These are phyloP conservation scores for Coelopa pilipes DNA, from an alignment of 2,888 invertebrate genomes.

Conservation along the genomic window DNA sequence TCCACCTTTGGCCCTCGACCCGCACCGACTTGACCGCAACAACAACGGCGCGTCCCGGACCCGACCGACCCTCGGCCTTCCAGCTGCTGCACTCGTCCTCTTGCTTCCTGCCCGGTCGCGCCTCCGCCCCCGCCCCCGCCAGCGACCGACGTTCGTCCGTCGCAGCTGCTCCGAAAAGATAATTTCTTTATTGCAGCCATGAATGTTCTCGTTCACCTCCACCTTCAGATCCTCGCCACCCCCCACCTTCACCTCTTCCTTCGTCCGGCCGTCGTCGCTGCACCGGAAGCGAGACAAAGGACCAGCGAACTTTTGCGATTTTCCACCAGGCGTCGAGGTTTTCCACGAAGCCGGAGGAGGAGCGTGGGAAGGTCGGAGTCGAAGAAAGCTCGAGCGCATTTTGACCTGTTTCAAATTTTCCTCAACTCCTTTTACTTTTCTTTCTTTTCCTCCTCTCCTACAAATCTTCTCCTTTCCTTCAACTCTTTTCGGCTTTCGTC, in stretches of 20 bases:
- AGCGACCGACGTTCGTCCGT: not conserved
- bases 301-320: too few species aligned
- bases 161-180: constrained; percentile 17
- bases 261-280: not conserved
- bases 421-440: constrained; percentile 7
- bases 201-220: not conserved
- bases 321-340: too few species aligned
- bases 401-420: not conserved
- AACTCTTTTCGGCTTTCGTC: too few species aligned
- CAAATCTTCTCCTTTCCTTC: too few species aligned
- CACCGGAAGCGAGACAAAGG: too few species aligned
- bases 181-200: constrained; percentile 30
- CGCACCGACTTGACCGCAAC: not conserved
- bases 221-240: too few species aligned
- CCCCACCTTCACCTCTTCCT: not conserved
- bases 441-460: not conserved
- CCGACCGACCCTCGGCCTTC: not conserved
- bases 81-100: not conserved
- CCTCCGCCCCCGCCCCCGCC: not conserved
- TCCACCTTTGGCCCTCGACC: constrained; percentile 2
- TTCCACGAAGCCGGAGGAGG: too few species aligned
- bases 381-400: too few species aligned
- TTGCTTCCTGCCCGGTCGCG: not conserved
- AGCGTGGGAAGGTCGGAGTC: too few species aligned
- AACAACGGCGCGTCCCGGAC: not conserved